phyloP scores from a whole-genome alignment of 2,797 vertebrate genomes.

The Paramormyrops hopkinsi region DNA sequence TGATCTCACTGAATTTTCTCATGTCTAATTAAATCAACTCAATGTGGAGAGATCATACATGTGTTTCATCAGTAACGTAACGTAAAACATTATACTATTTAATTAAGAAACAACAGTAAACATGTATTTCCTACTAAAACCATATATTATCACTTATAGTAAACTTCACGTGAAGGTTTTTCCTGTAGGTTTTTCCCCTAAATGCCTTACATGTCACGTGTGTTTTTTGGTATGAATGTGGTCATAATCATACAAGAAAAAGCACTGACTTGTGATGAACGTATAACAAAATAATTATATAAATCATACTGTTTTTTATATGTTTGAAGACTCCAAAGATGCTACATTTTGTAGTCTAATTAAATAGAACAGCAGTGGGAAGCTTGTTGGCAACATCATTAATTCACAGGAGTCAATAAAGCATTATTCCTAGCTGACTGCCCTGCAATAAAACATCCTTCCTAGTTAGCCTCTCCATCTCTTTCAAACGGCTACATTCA shows the following conservation, averaged over 20 bases:
- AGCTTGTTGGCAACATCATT: not conserved
- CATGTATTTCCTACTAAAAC: not conserved
- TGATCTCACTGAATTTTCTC: not conserved
- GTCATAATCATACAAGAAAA: not conserved
- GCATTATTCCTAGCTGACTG: slow-evolving; percentile 1
- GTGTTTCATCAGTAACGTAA: not conserved
- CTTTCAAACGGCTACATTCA: not conserved
- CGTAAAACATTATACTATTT: not conserved
- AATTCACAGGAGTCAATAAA: slow-evolving; percentile 1
- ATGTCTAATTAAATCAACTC: not conserved
- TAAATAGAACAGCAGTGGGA: not conserved
- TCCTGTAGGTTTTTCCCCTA: not conserved
- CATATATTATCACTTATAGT: not conserved
- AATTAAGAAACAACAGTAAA: not conserved
- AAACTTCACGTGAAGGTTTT: not conserved
- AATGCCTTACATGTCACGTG: not conserved
- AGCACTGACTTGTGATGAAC: not conserved
- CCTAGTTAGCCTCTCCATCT: not conserved
- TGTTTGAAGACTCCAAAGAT: not conserved
- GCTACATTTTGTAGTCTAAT: not conserved
- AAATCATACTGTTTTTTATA: not conserved
- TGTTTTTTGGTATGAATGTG: not conserved
- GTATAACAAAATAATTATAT: not conserved
- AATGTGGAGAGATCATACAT: not conserved
- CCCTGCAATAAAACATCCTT: not conserved